phyloP scores from a whole-genome alignment of 2,888 invertebrate genomes.

The Campoplex capitator region DNA sequence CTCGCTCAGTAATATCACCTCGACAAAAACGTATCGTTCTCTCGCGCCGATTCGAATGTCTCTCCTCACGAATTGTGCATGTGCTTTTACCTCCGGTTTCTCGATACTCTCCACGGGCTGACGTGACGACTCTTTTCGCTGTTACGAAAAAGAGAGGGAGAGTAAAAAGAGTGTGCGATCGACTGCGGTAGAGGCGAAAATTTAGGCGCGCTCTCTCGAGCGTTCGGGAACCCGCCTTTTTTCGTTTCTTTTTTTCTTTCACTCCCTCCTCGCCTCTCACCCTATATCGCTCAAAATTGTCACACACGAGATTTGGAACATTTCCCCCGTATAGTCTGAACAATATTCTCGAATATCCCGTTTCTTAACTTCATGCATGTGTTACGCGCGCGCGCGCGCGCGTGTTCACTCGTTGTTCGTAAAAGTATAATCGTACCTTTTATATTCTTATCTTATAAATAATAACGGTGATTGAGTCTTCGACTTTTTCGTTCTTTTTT shows the following conservation, averaged over 20 bases:
- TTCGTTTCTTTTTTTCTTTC: background rate
- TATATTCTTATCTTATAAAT: background rate
- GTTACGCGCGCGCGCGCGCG: constrained; percentile 10
- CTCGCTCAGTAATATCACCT: constrained; percentile 17
- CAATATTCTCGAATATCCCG: background rate
- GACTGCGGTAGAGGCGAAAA: background rate
- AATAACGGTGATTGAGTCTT: background rate
- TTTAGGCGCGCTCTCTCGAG: constrained; percentile 22
- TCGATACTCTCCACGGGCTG: background rate
- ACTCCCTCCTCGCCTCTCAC: background rate
- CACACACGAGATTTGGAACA: background rate
- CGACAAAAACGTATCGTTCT: constrained; percentile 32
- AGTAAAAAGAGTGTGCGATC: background rate
- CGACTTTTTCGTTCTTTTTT: background rate
- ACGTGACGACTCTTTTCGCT: background rate
- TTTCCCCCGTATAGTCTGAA: background rate
- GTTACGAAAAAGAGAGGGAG: background rate
- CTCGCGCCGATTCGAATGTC: background rate
- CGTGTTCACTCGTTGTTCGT: background rate
- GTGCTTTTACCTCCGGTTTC: constrained; percentile 1
- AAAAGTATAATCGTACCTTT: background rate
- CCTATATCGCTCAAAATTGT: background rate
- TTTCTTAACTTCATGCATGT: constrained; percentile 13
- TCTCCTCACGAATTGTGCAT: constrained; percentile 2
- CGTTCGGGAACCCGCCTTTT: constrained; percentile 6